Percentiles rank a stretch among this genome's conserved stretches.
Conservation (phyloP, 2,888 invertebrate genomes). For the Ophion costatus region DNA sequence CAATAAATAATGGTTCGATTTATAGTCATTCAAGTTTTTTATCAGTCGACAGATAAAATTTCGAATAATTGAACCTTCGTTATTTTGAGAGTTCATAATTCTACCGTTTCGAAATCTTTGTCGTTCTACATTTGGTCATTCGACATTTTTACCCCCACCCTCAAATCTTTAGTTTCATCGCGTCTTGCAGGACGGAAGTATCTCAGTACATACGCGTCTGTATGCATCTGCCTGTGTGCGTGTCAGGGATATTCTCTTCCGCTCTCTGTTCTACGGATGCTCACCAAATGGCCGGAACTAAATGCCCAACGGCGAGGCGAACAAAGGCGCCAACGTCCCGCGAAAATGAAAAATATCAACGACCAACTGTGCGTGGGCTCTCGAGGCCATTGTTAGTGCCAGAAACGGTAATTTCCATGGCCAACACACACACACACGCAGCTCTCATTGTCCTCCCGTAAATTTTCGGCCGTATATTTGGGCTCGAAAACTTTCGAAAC, state of each 20-base stretch:
- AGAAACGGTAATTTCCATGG: conserved; percentile 60
- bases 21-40: no score
- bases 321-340: conserved; percentile 60
- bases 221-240: not conserved
- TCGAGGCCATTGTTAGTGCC: conserved; percentile 54
- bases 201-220: not conserved
- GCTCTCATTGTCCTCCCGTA: not conserved
- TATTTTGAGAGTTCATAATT: no score
- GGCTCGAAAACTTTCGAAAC: not conserved
- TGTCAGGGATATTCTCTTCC: conserved; percentile 25
- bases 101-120: no score
- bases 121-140: no score
- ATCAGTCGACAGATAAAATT: no score
- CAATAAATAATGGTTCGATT: no score
- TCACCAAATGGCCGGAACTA: conserved; percentile 77
- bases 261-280: conserved; percentile 72
- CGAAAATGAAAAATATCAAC: conserved; percentile 74
- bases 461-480: conserved; percentile 24
- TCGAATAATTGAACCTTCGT: no score
- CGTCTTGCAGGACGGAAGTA: conserved; percentile 38
- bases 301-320: conserved; percentile 66
- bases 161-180: conserved; percentile 48
- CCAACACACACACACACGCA: conserved; percentile 7
- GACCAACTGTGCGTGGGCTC: conserved; percentile 53
- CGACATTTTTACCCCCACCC: no score